Evolutionary conservation across 2,888 invertebrate species (phyloP).

Genomic region (Scaptomyza tumidula): DNA sequence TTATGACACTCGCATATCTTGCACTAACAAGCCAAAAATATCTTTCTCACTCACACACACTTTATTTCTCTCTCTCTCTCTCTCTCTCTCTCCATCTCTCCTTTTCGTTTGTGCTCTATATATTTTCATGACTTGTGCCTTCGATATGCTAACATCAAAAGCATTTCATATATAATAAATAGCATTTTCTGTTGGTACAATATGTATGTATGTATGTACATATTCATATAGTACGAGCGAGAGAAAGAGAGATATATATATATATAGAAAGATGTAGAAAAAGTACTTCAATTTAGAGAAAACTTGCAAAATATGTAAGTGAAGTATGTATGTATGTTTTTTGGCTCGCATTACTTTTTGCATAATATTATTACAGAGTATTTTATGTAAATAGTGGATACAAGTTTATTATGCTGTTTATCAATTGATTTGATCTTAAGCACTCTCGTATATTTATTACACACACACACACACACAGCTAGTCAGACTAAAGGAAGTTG

Average conservation of each 20-base stretch:
- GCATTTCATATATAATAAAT: conserved; percentile 62
- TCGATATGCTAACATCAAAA: conserved; percentile 62
- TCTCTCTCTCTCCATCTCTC: not conserved
- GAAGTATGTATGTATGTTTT: conserved; percentile 10
- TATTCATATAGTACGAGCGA: conserved; percentile 1
- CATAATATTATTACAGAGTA: conserved; percentile 69
- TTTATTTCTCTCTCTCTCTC: not conserved
- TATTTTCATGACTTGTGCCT: conserved; percentile 35
- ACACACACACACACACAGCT: conserved; percentile 39
- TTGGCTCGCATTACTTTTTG: conserved; percentile 58
- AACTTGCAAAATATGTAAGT: conserved; percentile 37
- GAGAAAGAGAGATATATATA: not conserved
- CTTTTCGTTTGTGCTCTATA: conserved; percentile 3
- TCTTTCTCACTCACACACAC: not conserved
- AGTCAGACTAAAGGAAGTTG: conserved; percentile 54
- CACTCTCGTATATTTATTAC: conserved; percentile 76
- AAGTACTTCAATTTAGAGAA: conserved; percentile 58
- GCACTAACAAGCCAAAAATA: conserved; percentile 35
- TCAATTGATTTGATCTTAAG: conserved; percentile 80
- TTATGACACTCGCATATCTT: conserved; percentile 58
- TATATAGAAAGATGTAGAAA: conserved; percentile 20
- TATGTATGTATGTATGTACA: conserved; percentile 31
- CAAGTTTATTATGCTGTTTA: conserved; percentile 78
- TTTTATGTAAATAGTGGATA: conserved; percentile 76
- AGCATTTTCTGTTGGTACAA: conserved; percentile 57